Base-by-base conservation (phyloP, 2,797 vertebrate genomes). In the Scleropages formosus region DNA sequence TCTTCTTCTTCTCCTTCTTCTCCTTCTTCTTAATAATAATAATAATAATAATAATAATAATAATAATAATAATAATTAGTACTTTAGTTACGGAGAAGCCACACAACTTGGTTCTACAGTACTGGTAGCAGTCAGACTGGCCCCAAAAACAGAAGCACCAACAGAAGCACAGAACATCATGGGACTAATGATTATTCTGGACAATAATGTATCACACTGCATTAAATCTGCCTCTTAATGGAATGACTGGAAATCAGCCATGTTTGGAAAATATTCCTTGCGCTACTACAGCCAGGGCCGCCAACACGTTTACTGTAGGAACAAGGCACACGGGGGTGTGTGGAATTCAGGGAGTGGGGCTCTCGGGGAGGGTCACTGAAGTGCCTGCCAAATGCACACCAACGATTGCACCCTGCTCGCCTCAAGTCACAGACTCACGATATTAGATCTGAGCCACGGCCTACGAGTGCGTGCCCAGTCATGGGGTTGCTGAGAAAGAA, bases 231-330 rank as follows among this genome's bases (percentile, higher is more conserved):
- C 69, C 27, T 31, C 18, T 44, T 56, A 71, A 53, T 59, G 47
- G 67, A 53, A 53, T 12, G 53, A 24, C 67, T 69, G 47, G 67
- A 69, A 51, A 24, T 69, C 20, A 26, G 47, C 67, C 67, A 44
- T 59, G 16, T 71, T 59, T 16, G 16, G 10, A 26, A 71, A 71
- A 56, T 58, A 59, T 13, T 56, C 26, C 26, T 39, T 58, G 18
- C 31, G 2, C 31, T 39, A 39, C 31, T 39, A 11, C 20, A 8
- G 51, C 39, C 53, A 44, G 39, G 26, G 39, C 3, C 24, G 26
- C 24, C 69, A 71, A 71, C 18, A 12, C 53, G 12, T 56, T 12
- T 56, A 71, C 69, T 71, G 24, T 6, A 71, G 53, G 26, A 71
- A 71, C 16, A 24, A 58, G 69, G 22, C 46, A 8, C 46, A 46